Base-by-base conservation (phyloP, 2,113 vertebrate genomes). In the Scopus umbretta region DNA sequence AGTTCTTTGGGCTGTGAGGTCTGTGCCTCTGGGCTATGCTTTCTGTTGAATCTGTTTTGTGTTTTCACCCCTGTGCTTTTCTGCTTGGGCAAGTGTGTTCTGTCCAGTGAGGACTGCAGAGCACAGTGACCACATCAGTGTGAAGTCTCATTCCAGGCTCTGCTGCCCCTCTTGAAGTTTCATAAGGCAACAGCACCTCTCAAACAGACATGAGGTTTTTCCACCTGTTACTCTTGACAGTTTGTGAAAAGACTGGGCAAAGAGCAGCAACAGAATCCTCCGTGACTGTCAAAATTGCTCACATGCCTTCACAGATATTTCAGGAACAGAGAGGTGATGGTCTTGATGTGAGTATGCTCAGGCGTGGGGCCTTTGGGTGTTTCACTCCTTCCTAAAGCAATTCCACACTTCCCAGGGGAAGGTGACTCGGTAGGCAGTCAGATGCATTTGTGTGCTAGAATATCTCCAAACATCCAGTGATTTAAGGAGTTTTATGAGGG, bases 111-210 rank as follows among this genome's bases (percentile, higher is more conserved):
- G 40, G 16, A 8, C 38, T 71, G 9, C 2, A 2, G 79, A 52
- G 50, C 83, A 27, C n/a, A 0, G 16, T 3, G 22, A 43, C 29
- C 1, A 1, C 3, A 0, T 21, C 11, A 1, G 40, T 10, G 11
- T 27, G 13, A 27, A 23, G 30, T 17, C 56, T 90, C 71, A n/a
- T 45, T 58, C 45, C 82, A 45, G 67, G 49, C 34, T 92, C 74
- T 68, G 86, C 67, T 83, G 27, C 27, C 22, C 13, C 63, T 65
- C 49, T 53, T 40, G 43, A 80, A 62, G 43, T 50, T 90, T 63
- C 3, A 0, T n/a, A 36, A 68, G 45, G 75, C 3, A 9, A 4
- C 6, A 55, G 22, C 45, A 42, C 42, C 29, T 80, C 45, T 80
- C 9, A 0, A 23, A 32, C 36, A 62, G 22, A 9, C 3, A 2